Conservation (phyloP, 92 coral and sea anemone genomes). For the Parazoanthus atlanticus region DNA sequence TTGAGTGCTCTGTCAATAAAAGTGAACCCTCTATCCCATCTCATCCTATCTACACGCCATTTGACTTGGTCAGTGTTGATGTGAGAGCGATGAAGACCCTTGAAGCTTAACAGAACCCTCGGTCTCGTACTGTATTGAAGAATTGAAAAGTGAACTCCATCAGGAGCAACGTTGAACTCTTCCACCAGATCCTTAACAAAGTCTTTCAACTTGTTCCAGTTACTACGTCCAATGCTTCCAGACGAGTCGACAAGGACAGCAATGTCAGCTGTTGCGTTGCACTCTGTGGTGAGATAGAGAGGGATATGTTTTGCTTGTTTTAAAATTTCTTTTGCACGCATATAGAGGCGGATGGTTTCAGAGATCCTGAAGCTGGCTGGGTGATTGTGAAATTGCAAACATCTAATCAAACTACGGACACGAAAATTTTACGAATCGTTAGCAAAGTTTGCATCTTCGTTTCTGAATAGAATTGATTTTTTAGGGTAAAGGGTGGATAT, state of each 20-base stretch:
- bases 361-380: too few species aligned
- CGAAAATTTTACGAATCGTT: neutral
- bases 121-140: constrained; percentile 24
- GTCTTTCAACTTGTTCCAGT: constrained; percentile 10
- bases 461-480: too few species aligned
- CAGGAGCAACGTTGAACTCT: constrained; percentile 10
- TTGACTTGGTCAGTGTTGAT: constrained; percentile 2
- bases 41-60: constrained; percentile 9
- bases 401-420: neutral
- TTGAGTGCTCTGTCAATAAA: constrained; percentile 26
- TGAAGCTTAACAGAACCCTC: constrained; percentile 10
- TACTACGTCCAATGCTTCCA: constrained; percentile 28
- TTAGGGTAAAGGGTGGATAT: neutral
- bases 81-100: neutral
- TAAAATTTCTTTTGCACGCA: neutral
- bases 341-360: too few species aligned
- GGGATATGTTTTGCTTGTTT: neutral
- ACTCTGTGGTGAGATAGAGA: neutral
- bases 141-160: constrained; percentile 30
- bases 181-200: constrained; percentile 23
- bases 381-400: too few species aligned
- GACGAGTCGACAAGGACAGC: constrained; percentile 39
- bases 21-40: constrained; percentile 30
- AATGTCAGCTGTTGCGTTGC: constrained; percentile 33
- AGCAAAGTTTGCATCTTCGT: too few species aligned